Evolutionary conservation across 2,113 vertebrate species (phyloP).

Genomic region (Puntigrus tetrazona): DNA sequence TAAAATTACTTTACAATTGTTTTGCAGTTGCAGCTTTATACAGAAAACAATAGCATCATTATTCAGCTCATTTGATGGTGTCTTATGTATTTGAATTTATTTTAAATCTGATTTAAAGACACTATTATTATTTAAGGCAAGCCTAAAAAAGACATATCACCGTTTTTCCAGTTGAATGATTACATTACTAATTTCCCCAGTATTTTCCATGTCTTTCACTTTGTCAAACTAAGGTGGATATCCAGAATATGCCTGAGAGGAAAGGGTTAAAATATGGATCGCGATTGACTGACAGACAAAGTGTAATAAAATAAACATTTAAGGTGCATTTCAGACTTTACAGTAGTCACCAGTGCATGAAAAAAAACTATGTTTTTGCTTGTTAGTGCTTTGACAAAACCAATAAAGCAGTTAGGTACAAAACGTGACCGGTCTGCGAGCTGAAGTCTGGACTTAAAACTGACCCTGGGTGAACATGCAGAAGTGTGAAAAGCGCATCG

Average conservation of each 20-base stretch:
- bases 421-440: background rate
- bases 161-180: background rate
- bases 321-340: background rate
- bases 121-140: background rate
- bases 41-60: background rate
- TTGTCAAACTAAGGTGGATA: background rate
- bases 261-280: background rate
- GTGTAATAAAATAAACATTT: background rate
- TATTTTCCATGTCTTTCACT: no score
- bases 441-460: background rate
- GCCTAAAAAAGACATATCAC: background rate
- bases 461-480: background rate
- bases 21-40: background rate
- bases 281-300: background rate
- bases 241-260: background rate
- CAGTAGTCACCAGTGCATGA: background rate
- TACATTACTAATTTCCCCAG: no score
- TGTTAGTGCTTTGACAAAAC: background rate
- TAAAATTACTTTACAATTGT: no score
- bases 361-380: background rate
- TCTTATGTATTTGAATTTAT: background rate
- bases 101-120: background rate
- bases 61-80: no score
- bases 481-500: constrained; percentile 1
- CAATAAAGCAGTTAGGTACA: background rate